Conservation (phyloP, 2,113 vertebrate genomes). For the Nesogale talazaci region DNA sequence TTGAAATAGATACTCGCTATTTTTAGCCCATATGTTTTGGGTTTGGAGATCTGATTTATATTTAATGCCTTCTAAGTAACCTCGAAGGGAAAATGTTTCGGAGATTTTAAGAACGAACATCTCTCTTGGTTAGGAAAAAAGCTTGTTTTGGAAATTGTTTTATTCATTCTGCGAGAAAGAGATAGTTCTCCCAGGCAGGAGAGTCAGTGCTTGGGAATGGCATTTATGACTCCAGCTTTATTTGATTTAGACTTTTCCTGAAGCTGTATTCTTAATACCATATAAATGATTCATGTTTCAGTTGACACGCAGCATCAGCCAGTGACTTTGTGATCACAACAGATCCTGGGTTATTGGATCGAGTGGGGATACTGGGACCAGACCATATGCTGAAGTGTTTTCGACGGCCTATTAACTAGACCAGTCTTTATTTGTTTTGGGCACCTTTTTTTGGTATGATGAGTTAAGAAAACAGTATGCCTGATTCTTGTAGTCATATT, state of each 20-base stretch:
- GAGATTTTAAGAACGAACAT: background rate
- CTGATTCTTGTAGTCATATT: slow-evolving; percentile 11
- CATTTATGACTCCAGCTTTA: slow-evolving; percentile 20
- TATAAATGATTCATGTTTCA: slow-evolving; percentile 59
- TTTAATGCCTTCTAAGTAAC: slow-evolving; percentile 61
- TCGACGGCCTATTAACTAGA: slow-evolving; percentile 15
- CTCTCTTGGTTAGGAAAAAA: background rate
- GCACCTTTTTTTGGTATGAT: background rate
- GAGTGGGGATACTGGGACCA: slow-evolving; percentile 1
- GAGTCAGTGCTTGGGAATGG: background rate
- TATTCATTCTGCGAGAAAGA: slow-evolving; percentile 10
- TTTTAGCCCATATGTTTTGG: slow-evolving; percentile 69
- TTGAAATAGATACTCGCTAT: slow-evolving; percentile 53
- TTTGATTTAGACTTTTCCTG: slow-evolving; percentile 66
- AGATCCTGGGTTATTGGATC: slow-evolving; percentile 19
- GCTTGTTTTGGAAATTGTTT: background rate
- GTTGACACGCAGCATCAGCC: background rate
- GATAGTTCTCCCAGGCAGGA: background rate
- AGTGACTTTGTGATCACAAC: background rate
- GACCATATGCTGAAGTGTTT: slow-evolving; percentile 38
- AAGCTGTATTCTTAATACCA: slow-evolving; percentile 53
- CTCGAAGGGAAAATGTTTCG: slow-evolving; percentile 11
- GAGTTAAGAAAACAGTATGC: background rate
- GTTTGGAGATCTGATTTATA: slow-evolving; percentile 62
- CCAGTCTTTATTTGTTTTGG: background rate